Evolutionary conservation across 2,797 vertebrate genomes (phyloP).

Genomic region (Myripristis jacobus): DNA sequence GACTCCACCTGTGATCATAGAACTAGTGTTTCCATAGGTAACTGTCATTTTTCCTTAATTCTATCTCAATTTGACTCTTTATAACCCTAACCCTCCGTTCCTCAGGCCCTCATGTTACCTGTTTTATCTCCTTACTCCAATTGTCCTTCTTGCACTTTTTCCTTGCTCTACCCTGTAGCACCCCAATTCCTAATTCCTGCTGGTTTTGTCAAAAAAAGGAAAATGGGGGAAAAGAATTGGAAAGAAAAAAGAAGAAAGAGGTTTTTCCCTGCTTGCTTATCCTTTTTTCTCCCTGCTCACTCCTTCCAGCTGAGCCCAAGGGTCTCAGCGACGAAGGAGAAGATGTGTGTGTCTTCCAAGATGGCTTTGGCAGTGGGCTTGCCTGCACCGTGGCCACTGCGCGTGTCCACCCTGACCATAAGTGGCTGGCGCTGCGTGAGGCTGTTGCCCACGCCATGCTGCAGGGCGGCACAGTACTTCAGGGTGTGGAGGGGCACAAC

Average conservation of each 20-base stretch:
- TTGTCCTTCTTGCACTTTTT: background rate
- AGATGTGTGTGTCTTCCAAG: slow-evolving; percentile 81
- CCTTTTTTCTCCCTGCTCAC: slow-evolving; percentile 28
- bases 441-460: slow-evolving; percentile 72
- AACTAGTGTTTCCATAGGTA: too few relatives aligned
- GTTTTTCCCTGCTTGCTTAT: background rate
- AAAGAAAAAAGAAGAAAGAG: too few relatives aligned
- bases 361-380: slow-evolving; percentile 86
- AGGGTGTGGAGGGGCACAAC: slow-evolving; percentile 86
- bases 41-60: too few relatives aligned
- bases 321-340: slow-evolving; percentile 81
- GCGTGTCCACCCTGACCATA: slow-evolving; percentile 82
- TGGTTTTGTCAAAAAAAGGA: background rate
- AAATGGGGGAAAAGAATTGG: too few relatives aligned
- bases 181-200: too few relatives aligned
- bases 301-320: slow-evolving; percentile 80
- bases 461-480: slow-evolving; percentile 82
- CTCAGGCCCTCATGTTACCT: background rate
- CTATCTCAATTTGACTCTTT: background rate
- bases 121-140: background rate
- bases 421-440: slow-evolving; percentile 76
- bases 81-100: slow-evolving; percentile 4
- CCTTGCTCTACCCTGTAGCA: background rate
- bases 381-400: slow-evolving; percentile 83
- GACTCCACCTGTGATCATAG: too few relatives aligned